Base-by-base conservation (phyloP, 37 sponge, comb jelly and placozoan genomes). In the Aphrocallistes beatrix region DNA sequence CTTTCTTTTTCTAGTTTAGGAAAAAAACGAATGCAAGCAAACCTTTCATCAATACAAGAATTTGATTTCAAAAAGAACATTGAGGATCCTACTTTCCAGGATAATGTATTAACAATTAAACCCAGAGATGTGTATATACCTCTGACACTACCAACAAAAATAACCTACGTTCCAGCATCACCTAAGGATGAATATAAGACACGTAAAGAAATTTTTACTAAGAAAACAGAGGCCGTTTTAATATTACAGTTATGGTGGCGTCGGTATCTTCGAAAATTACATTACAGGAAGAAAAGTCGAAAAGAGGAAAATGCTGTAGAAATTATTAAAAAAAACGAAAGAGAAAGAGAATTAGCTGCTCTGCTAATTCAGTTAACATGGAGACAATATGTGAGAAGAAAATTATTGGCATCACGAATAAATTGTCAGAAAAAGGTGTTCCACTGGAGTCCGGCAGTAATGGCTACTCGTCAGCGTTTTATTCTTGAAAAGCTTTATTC, bases 321-420 rank as follows among this genome's bases (percentile, higher is more conserved):
- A n/a, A n/a, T n/a, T n/a, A n/a, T n/a, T n/a, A n/a, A n/a, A n/a
- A n/a, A n/a, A n/a, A n/a, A n/a, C 3, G 88, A 94, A 38, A 92
- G 94, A 90, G 85, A 90, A 48, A 87, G 90, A 60, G 94, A 96
- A 60, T 51, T 96, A 17, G 97, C 97, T 38, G 95, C 97, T 37
- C 88, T 96, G n/a, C 51, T 90, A 37, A 96, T 96, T 40, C 97
- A 96, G 82, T 83, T 96, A 83, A 91, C 94, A 0, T 96, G 97
- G 97, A 87, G 97, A 45, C 92, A 93, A 81, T 90, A 90, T 50
- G 84, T 85, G 3, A 81, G 94, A 23, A 83, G 90, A 45, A 90
- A 90, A 82, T 81, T 93, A 16, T 50, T 90, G 0, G 81, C 3
- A 36, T 32, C 34, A 60, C 81, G 81, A 37, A 36, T 82, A 34